phyloP scores from a whole-genome alignment of 2,797 vertebrate species.

The Scomberomorus guttatus region DNA sequence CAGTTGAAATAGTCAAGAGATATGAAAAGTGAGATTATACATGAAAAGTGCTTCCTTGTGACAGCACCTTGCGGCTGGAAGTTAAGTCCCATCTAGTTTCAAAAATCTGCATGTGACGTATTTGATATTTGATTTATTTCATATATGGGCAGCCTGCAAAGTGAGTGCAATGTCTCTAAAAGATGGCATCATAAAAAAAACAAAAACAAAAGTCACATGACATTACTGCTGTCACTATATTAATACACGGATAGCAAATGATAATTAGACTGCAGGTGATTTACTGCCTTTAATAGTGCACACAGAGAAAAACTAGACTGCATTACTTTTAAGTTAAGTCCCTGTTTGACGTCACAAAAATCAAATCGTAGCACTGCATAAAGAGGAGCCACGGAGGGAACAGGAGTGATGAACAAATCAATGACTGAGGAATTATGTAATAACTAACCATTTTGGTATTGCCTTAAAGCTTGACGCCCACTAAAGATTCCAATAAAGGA shows the following conservation, averaged over 20 bases:
- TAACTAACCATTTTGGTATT: constrained; percentile 36
- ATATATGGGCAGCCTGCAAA: background rate
- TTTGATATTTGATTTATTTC: background rate
- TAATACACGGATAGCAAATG: background rate
- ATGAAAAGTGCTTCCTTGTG: constrained; percentile 28
- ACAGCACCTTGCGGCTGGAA: constrained; percentile 11
- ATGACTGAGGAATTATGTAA: constrained; percentile 54
- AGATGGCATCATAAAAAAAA: background rate
- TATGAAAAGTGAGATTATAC: constrained; percentile 41
- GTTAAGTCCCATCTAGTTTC: background rate
- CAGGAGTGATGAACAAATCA: constrained; percentile 47
- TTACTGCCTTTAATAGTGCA: no score
- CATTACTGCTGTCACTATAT: background rate
- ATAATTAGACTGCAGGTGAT: background rate
- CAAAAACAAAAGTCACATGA: background rate
- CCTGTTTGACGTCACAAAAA: constrained; percentile 34
- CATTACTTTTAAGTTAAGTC: background rate
- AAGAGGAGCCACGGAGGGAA: constrained; percentile 31
- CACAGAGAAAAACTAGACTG: background rate
- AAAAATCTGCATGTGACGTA: constrained; percentile 3
- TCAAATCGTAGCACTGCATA: constrained; percentile 6
- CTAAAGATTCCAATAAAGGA: constrained; percentile 34
- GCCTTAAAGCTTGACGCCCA: constrained; percentile 54
- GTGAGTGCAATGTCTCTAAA: background rate
- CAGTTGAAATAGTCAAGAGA: constrained; percentile 36